A percentile compares a stretch with the other conserved stretches of the same genome.
Conservation (phyloP, 2,888 invertebrate genomes). For the Caenorhabditis becei region DNA sequence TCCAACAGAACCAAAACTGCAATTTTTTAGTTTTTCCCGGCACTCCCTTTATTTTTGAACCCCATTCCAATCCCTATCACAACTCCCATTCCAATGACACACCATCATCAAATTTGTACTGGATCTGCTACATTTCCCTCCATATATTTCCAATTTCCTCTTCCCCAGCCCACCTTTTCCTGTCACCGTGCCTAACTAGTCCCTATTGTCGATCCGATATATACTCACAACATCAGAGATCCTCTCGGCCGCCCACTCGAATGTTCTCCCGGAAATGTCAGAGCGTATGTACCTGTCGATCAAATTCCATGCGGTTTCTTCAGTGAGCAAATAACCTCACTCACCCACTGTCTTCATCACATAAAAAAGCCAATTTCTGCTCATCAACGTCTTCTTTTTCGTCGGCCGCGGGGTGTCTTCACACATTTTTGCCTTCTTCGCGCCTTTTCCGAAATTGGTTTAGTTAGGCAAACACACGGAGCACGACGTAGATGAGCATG, state of each 20-base stretch:
- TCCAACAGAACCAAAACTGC: no score
- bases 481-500: slow-evolving; percentile 8
- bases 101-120: neutral
- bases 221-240: neutral
- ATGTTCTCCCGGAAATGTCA: neutral
- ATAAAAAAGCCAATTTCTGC: slow-evolving; percentile 2
- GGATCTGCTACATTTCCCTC: neutral
- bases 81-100: neutral
- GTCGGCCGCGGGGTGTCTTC: neutral
- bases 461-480: slow-evolving; percentile 46
- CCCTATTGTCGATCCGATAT: neutral
- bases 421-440: slow-evolving; percentile 5
- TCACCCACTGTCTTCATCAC: slow-evolving; percentile 1
- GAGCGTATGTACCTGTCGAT: neutral
- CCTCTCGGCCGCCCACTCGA: neutral
- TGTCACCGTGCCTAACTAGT: neutral
- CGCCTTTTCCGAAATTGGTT: slow-evolving; percentile 51
- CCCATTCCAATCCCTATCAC: no score
- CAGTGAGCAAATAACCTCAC: neutral
- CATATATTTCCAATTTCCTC: neutral
- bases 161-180: neutral
- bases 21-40: no score
- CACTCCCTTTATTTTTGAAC: no score
- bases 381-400: slow-evolving; percentile 1
- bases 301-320: neutral